Evolutionary conservation across 2,888 invertebrate genomes (phyloP).

Genomic region (Nebria salina): DNA sequence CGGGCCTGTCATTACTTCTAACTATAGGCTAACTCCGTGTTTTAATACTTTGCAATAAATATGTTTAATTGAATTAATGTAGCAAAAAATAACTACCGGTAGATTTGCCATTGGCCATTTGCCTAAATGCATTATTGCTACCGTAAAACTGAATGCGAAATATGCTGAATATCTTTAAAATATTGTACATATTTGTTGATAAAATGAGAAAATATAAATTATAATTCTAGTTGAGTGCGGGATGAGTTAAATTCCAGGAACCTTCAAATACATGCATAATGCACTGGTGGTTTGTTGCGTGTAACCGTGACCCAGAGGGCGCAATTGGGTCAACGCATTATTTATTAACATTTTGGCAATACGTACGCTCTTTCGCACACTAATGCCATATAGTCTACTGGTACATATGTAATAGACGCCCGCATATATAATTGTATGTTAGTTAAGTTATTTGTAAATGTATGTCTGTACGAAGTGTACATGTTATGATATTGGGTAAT

Average conservation of each 20-base stretch:
- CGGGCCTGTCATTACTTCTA: neutral
- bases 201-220: too few relatives aligned
- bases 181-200: too few relatives aligned
- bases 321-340: neutral
- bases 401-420: conserved; percentile 1
- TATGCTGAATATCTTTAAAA: too few relatives aligned
- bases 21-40: neutral
- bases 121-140: too few relatives aligned
- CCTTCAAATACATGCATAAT: neutral
- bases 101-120: too few relatives aligned
- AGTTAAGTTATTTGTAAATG: neutral
- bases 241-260: too few relatives aligned
- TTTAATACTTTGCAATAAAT: too few relatives aligned
- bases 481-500: neutral
- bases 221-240: too few relatives aligned
- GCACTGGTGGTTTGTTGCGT: neutral
- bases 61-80: too few relatives aligned
- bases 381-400: neutral
- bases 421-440: neutral
- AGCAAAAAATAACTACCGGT: too few relatives aligned
- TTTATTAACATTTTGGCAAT: neutral
- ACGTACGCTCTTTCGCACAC: neutral
- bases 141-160: too few relatives aligned
- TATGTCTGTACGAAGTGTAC: neutral
- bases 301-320: conserved; percentile 1